phyloP scores from a whole-genome alignment of 1,140 invertebrate species.

The Diachasma alloeum region DNA sequence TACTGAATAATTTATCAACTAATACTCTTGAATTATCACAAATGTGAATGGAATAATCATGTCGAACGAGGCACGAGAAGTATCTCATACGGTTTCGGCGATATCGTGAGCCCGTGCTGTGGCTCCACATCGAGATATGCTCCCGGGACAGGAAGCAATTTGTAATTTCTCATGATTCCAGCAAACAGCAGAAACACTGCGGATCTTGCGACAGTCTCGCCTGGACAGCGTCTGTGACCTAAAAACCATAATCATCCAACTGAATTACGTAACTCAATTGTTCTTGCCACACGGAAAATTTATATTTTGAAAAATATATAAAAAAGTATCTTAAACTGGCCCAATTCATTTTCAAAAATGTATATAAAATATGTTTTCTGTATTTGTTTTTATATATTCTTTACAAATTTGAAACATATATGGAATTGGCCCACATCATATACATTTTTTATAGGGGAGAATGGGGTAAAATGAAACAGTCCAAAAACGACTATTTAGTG shows the following conservation, averaged over 20 bases:
- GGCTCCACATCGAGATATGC: conserved; percentile 39
- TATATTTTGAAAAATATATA: too few relatives aligned
- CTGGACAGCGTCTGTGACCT: conserved; percentile 81
- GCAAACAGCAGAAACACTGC: conserved; percentile 79
- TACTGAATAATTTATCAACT: background rate
- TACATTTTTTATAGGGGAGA: too few relatives aligned
- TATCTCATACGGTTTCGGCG: conserved; percentile 54
- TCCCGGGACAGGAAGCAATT: conserved; percentile 51
- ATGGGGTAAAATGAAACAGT: too few relatives aligned
- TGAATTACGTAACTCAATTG: background rate
- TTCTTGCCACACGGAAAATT: too few relatives aligned
- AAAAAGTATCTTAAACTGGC: too few relatives aligned
- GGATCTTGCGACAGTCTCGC: conserved; percentile 76
- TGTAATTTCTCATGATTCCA: conserved; percentile 71
- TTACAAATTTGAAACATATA: too few relatives aligned
- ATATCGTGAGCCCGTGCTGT: conserved; percentile 47
- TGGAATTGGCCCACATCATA: too few relatives aligned
- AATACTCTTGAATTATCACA: background rate
- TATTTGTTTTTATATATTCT: too few relatives aligned
- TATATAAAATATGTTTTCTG: too few relatives aligned
- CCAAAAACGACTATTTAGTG: too few relatives aligned
- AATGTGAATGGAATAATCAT: background rate
- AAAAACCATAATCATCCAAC: conserved; percentile 38
- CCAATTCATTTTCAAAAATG: too few relatives aligned
- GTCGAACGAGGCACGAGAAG: conserved; percentile 40